Evolutionary conservation across 2,113 vertebrate species (phyloP), one percentile per base, ranked within the genome.

Genomic region (Cinclus mexicanus): DNA sequence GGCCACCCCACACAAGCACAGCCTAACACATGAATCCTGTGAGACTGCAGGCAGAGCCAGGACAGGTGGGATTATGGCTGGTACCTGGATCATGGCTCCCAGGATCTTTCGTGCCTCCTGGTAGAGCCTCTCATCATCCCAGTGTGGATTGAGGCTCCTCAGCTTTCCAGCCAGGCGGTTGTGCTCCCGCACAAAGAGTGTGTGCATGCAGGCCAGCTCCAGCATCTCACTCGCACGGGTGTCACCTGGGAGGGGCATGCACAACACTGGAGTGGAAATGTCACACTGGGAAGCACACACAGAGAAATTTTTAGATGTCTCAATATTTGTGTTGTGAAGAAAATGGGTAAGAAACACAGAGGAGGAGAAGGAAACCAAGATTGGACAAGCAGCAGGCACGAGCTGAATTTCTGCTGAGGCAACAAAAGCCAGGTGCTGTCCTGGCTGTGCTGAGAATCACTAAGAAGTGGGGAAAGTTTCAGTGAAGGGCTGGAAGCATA

Each of bases 51-150:
- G 90, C 49, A 74, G 71, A 60, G 41, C 14, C 25, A 7, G n/a
- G 63, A 19, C 22, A 25, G 6, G 11, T 0, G 1, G 53, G 39
- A 21, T 6, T 4, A 26, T 26, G 37, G 26, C 21, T 61, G 7
- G 33, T 81, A 99, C 99, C 98, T 99, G 99, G 52, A 99, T 98
- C 83, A 98, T 68, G 39, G 99, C 98, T 25, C 98, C 98, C 31
- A 99, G 61, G 35, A 99, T 98, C 97, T 99, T 99, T 31, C 98
- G 97, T 42, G 98, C 98, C 89, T 99, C 99, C 69, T 99, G 97
- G 84, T 98, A 99, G 23, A 99, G 93, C 10, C 78, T 98, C 41
- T 99, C 97, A 8, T 98, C 97, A 12, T 95, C 96, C 99, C 98
- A 99, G 53, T 72, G 95, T 18, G 98, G 98, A 86, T 99, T 99